Evolutionary conservation across 2,888 invertebrate species (phyloP).

Genomic region (Orthosia gothica): DNA sequence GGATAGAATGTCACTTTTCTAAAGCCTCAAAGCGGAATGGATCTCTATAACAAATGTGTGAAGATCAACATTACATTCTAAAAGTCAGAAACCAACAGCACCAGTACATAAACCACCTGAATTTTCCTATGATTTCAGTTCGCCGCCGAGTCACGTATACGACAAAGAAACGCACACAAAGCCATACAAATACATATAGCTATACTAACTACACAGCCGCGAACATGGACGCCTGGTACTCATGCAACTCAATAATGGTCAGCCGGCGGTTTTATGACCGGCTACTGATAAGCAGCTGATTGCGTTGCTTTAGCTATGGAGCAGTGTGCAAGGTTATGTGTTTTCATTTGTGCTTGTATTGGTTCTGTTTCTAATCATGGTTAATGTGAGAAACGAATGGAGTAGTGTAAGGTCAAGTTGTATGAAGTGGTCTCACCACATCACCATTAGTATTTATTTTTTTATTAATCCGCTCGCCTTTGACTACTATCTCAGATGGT

Average conservation of each 20-base stretch:
- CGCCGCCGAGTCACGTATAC: slow-evolving; percentile 8
- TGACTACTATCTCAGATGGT: too few relatives aligned
- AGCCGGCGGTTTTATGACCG: slow-evolving; percentile 23
- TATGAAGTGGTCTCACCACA: too few relatives aligned
- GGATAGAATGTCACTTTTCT: too few relatives aligned
- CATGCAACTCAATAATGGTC: slow-evolving; percentile 14
- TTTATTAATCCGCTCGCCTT: too few relatives aligned
- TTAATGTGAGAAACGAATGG: too few relatives aligned
- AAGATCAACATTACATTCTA: too few relatives aligned
- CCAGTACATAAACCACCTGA: background rate
- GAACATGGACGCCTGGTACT: slow-evolving; percentile 15
- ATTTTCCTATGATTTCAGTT: background rate
- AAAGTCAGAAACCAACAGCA: background rate
- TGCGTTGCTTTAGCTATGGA: slow-evolving; percentile 2
- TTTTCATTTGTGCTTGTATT: slow-evolving; percentile 15
- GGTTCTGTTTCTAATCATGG: slow-evolving; percentile 12
- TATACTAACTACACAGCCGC: slow-evolving; percentile 7
- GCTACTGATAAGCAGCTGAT: slow-evolving; percentile 38
- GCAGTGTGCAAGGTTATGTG: slow-evolving; percentile 19
- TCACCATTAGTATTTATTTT: too few relatives aligned
- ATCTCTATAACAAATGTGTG: too few relatives aligned
- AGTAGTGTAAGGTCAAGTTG: background rate
- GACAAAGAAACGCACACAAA: background rate
- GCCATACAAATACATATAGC: background rate
- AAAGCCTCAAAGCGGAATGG: too few relatives aligned